phyloP scores from a whole-genome alignment of 2,113 vertebrate species.

The Sakesphorus luctuosus region DNA sequence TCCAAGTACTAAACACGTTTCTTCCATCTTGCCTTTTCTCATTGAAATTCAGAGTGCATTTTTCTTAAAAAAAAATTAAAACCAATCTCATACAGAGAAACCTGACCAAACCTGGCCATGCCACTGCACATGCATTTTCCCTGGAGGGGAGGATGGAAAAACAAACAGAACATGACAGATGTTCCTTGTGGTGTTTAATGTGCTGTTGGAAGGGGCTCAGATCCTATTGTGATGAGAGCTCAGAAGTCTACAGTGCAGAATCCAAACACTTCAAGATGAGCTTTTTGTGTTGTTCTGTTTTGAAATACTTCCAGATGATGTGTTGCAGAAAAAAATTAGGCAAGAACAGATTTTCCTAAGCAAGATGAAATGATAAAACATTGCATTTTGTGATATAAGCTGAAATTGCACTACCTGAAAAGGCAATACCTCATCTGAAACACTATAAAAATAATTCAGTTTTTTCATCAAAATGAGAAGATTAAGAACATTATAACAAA shows the following conservation, averaged over 20 bases:
- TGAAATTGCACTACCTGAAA: slow-evolving; percentile 40
- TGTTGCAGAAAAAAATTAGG: slow-evolving; percentile 45
- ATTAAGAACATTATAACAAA: slow-evolving; percentile 30
- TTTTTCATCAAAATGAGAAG: slow-evolving; percentile 40
- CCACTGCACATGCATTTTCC: neutral
- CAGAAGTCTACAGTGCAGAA: neutral
- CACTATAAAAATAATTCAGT: slow-evolving; percentile 1
- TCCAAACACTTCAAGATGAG: slow-evolving; percentile 46
- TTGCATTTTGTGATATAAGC: neutral
- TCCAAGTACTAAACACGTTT: accelerated
- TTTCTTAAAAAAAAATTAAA: neutral
- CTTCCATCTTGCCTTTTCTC: neutral
- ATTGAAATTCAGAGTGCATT: neutral
- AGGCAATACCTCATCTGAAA: slow-evolving; percentile 39
- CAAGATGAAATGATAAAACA: slow-evolving; percentile 53
- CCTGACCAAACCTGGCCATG: neutral
- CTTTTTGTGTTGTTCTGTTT: slow-evolving; percentile 60
- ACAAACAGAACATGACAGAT: neutral
- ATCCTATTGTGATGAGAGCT: neutral
- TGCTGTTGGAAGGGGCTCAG: neutral
- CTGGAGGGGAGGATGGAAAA: neutral
- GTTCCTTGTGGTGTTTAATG: neutral
- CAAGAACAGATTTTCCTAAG: slow-evolving; percentile 43
- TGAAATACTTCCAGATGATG: slow-evolving; percentile 61
- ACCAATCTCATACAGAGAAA: neutral